Conservation (phyloP, 1,140 invertebrate genomes). For the Acyrthosiphon pisum region DNA sequence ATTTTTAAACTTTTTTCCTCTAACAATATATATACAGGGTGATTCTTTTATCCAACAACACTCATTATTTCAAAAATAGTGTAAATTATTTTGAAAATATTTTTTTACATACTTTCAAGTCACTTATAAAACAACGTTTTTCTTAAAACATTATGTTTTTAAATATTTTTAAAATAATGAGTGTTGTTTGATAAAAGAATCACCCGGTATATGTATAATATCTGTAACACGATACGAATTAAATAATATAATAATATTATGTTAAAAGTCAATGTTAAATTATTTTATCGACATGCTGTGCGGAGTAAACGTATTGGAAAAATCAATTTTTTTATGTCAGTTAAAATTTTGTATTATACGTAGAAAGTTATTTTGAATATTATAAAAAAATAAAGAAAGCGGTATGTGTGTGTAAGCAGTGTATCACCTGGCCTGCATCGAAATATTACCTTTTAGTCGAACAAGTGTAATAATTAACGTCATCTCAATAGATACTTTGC, state of each 20-base stretch:
- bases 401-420: background rate
- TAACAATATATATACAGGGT: too few species aligned
- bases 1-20: too few species aligned
- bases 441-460: slow-evolving; percentile 6
- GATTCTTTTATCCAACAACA: too few species aligned
- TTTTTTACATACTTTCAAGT: too few species aligned
- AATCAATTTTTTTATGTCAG: background rate
- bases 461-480: slow-evolving; percentile 8
- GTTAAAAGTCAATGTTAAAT: background rate
- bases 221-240: background rate
- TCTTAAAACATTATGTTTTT: too few species aligned
- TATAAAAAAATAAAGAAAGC: background rate
- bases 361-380: slow-evolving; percentile 25
- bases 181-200: too few species aligned
- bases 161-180: too few species aligned
- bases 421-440: background rate
- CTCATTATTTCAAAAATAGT: too few species aligned
- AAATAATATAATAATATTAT: background rate
- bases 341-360: background rate
- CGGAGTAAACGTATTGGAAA: background rate
- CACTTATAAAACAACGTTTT: too few species aligned
- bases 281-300: background rate
- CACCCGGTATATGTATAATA: rapidly evolving
- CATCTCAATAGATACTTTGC: background rate
- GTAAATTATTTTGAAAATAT: too few species aligned